Percentiles rank a stretch among this genome's conserved stretches.
Evolutionary conservation across 2,113 vertebrate species (phyloP).

Genomic region (Erythrolamprus reginae): DNA sequence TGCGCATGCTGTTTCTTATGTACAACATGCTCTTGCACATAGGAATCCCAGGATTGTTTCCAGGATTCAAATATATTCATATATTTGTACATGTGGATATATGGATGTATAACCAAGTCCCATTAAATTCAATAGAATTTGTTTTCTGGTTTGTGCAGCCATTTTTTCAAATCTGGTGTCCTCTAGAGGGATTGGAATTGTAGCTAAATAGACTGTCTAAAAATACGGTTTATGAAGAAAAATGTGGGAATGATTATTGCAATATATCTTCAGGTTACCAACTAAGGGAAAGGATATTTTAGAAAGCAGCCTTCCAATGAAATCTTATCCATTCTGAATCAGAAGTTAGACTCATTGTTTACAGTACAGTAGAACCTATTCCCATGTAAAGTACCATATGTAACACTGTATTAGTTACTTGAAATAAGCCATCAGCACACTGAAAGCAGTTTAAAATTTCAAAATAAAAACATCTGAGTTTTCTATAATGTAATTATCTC

Average conservation of each 20-base stretch:
- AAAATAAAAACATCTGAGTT: background rate
- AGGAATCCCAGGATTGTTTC: background rate
- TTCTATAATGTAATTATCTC: background rate
- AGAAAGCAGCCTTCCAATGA: background rate
- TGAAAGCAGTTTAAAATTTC: background rate
- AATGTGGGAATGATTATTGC: background rate
- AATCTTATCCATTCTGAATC: background rate
- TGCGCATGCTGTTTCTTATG: background rate
- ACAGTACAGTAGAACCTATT: background rate
- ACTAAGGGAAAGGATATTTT: background rate
- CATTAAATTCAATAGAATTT: background rate
- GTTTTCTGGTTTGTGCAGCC: background rate
- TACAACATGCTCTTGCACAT: background rate
- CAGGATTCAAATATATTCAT: background rate
- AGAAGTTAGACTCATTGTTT: background rate
- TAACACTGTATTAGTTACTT: background rate
- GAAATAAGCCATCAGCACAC: background rate
- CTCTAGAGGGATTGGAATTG: background rate
- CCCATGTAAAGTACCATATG: background rate
- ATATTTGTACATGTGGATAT: background rate
- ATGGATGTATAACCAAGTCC: background rate
- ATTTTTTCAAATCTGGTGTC: background rate
- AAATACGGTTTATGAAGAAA: background rate
- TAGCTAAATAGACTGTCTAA: background rate
- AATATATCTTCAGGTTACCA: background rate